These are phyloP conservation scores for Lagenorhynchus albirostris DNA, from an alignment of 2,113 vertebrate species.

Conservation along the genomic window DNA sequence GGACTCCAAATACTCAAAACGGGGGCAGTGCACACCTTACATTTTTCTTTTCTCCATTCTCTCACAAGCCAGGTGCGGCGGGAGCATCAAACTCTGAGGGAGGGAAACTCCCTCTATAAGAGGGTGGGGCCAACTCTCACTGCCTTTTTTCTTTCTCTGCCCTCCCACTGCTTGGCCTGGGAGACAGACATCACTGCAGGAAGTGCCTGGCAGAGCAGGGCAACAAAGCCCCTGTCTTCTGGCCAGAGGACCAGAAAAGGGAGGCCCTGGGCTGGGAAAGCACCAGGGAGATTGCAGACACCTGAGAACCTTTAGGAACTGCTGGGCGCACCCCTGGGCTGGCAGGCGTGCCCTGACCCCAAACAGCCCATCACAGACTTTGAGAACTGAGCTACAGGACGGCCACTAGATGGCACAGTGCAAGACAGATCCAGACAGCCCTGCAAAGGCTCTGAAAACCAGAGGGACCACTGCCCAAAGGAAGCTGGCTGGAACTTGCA, in stretches of 20 bases:
- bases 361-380: background rate
- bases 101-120: background rate
- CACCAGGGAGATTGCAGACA: background rate
- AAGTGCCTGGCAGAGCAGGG: background rate
- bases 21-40: too few species aligned
- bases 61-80: background rate
- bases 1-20: background rate
- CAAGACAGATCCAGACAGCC: background rate
- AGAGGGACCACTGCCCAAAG: accelerated
- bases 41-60: background rate
- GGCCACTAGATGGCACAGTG: background rate
- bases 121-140: background rate
- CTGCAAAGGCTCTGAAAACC: background rate
- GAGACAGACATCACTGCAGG: too few species aligned
- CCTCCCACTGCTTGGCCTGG: background rate
- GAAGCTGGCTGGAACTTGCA: background rate
- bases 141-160: background rate
- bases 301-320: too few species aligned
- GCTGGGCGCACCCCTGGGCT: background rate
- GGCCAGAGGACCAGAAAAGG: background rate
- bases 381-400: too few species aligned
- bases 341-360: accelerated
- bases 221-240: background rate
- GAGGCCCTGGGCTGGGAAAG: background rate
- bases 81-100: background rate